Conservation (phyloP, 2,888 invertebrate species). For the Muscina levida region DNA sequence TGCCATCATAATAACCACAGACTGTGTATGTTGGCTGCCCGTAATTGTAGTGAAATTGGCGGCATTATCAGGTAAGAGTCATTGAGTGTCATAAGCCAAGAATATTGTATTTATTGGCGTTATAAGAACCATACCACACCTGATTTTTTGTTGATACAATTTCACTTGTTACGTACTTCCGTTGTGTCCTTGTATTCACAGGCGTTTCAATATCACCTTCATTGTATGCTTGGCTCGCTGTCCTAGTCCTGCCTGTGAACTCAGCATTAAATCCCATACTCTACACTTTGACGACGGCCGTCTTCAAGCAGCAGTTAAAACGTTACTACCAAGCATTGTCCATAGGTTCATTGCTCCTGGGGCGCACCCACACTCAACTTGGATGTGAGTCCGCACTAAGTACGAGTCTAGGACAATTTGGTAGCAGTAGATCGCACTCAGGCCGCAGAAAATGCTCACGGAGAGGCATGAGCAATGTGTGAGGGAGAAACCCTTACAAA, state of each 20-base stretch:
- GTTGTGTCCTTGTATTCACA: too few species aligned
- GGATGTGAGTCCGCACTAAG: conserved; percentile 80
- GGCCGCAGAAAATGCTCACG: conserved; percentile 77
- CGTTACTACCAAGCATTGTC: conserved; percentile 74
- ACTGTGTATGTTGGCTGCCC: conserved; percentile 84
- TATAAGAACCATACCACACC: too few species aligned
- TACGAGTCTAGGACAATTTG: conserved; percentile 80
- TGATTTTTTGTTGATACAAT: too few species aligned
- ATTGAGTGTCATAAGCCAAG: too few species aligned
- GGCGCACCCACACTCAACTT: conserved; percentile 76
- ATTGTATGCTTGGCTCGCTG: conserved; percentile 83
- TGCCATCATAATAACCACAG: conserved; percentile 83
- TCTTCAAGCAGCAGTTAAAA: conserved; percentile 82
- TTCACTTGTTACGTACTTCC: too few species aligned
- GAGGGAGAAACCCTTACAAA: too few species aligned
- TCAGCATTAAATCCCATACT: conserved; percentile 84
- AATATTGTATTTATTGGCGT: too few species aligned
- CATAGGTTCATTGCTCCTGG: conserved; percentile 71
- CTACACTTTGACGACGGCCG: conserved; percentile 83
- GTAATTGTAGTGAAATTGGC: conserved; percentile 82
- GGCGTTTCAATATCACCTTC: conserved; percentile 81
- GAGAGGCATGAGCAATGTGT: conserved; percentile 76
- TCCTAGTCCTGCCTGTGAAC: conserved; percentile 83
- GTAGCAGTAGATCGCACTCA: conserved; percentile 71
- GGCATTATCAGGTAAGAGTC: conserved; percentile 81